Conservation (phyloP, 1,140 invertebrate species). For the Tribolium madens region DNA sequence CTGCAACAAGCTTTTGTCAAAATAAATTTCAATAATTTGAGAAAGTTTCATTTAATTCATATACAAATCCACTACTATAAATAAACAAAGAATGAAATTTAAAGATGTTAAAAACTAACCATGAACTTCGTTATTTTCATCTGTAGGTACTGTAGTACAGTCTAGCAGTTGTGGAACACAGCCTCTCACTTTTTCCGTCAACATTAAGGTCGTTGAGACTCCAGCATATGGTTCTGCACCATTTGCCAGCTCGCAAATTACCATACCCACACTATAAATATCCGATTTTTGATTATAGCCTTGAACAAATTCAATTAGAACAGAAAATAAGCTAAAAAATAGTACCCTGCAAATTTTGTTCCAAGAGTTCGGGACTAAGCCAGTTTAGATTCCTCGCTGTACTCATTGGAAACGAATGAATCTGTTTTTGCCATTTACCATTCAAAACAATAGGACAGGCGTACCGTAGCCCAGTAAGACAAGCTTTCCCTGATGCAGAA, state of each 20-base stretch:
- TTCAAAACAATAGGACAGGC: conserved; percentile 78
- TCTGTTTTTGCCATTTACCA: conserved; percentile 75
- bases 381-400: conserved; percentile 83
- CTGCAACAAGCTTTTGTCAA: conserved; percentile 41
- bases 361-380: conserved; percentile 91
- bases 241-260: conserved; percentile 90
- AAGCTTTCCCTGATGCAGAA: conserved; percentile 75
- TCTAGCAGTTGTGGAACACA: conserved; percentile 83
- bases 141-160: conserved; percentile 76
- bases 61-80: no score
- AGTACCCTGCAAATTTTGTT: conserved; percentile 83
- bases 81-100: no score
- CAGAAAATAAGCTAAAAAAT: neutral
- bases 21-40: no score
- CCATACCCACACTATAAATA: conserved; percentile 90
- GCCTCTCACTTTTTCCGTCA: conserved; percentile 89
- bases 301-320: conserved; percentile 53
- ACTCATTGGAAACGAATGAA: conserved; percentile 81
- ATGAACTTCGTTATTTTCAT: conserved; percentile 64
- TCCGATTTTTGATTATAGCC: conserved; percentile 92
- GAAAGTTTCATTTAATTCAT: no score
- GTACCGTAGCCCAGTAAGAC: conserved; percentile 83
- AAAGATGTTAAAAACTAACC: neutral
- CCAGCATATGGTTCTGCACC: conserved; percentile 88
- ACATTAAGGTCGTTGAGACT: conserved; percentile 86